Conservation (phyloP, 2,797 vertebrate species). For the Trachops cirrhosus region DNA sequence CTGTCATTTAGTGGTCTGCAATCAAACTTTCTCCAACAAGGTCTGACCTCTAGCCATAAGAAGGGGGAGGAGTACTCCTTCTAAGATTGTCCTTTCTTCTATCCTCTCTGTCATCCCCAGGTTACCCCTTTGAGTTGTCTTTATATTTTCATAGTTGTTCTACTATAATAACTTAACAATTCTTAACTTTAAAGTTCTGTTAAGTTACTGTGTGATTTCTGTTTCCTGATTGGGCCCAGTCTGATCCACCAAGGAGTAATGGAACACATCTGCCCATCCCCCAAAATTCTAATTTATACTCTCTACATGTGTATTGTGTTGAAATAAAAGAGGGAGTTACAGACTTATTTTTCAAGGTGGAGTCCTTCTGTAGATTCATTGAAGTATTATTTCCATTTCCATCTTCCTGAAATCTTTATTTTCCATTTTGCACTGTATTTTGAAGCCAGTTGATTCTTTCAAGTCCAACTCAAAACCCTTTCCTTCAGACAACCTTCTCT, state of each 20-base stretch:
- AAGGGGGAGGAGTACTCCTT: neutral
- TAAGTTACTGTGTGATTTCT: neutral
- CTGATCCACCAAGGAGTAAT: neutral
- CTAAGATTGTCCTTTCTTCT: neutral
- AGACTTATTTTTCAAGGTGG: neutral
- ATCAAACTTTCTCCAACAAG: neutral
- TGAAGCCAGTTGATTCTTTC: neutral
- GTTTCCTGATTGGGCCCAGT: neutral
- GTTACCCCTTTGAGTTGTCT: neutral
- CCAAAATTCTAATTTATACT: neutral
- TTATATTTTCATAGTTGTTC: neutral
- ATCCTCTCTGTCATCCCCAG: neutral
- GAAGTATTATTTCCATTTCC: neutral
- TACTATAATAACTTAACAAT: neutral
- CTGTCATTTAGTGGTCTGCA: neutral
- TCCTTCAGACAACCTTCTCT: neutral
- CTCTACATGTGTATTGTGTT: neutral
- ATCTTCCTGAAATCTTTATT: slow-evolving; percentile 17
- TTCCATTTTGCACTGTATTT: neutral
- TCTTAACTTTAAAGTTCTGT: neutral
- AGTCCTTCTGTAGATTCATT: neutral
- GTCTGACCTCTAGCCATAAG: neutral
- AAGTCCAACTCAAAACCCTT: neutral
- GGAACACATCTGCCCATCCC: neutral
- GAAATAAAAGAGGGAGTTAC: neutral